Evolutionary conservation across 2,888 invertebrate genomes (phyloP), one percentile per base, ranked within the genome.

Genomic region (Drosophila meridionalis): DNA sequence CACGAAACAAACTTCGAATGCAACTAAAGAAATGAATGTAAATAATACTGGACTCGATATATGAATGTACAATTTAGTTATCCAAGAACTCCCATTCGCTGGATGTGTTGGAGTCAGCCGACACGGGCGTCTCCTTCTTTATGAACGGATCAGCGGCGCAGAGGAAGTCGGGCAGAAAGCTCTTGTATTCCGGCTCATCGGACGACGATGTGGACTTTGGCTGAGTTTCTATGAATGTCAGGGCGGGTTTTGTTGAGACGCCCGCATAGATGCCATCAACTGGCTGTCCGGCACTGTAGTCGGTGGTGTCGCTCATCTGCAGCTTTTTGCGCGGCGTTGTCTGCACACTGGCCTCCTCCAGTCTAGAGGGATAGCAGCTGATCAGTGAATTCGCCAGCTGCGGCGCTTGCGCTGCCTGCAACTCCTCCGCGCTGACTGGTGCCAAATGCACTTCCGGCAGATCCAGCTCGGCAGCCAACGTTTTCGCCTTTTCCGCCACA

Each of bases 401-500:
- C 0, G 73, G 65, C 8, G 65, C 30, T 1, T 71, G 71, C 20
- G 65, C 59, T 28, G 79, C 60, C 14, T 76, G 71, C 4, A 90
- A 56, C 57, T 92, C 87, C 47, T 90, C 89, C 4, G 78, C 80
- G 14, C 84, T 86, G 2, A 89, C 82, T 4, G 91, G 91, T 4
- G 76, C 83, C 38, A 92, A 66, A 56, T 86, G 72, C n/a, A 93
- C 83, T 36, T 91, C 87, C 6, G 92, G 90, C 36, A 93, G 57
- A 50, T 92, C 76, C 47, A 92, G 63, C 73, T 90, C 90, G 38
- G 78, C 90, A 0, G 92, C 92, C 45, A 92, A 76, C 0, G 95
- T 94, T 91, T 95, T 96, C 83, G 97, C 97, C 91, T 97, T 97
- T 76, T 95, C 94, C 90, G 95, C 95, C 47, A 97, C 96, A 78